A percentile compares a stretch with the other conserved stretches of the same genome.
Conservation (phyloP, 2,888 invertebrate species). For the Aphodius granarius region DNA sequence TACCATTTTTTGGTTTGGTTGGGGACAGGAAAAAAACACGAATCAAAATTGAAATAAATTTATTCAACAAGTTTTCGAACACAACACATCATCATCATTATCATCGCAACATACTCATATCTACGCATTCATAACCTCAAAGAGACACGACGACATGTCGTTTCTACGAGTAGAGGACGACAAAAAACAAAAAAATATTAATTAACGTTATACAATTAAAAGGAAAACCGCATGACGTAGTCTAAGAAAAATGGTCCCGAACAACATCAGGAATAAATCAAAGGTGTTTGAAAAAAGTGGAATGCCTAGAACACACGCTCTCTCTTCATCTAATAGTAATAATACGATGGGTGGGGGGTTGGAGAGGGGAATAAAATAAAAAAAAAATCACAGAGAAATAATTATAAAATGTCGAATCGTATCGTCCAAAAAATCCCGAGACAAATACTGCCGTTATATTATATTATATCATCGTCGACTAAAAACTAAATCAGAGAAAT, state of each 20-base stretch:
- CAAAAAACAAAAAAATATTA: background rate
- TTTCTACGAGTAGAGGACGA: background rate
- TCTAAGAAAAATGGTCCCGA: background rate
- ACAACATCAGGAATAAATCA: background rate
- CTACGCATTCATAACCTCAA: background rate
- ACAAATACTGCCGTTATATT: too few species aligned
- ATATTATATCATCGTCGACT: too few species aligned
- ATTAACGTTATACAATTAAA: slow-evolving; percentile 7
- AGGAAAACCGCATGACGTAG: background rate
- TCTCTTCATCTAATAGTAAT: background rate
- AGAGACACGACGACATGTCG: background rate
- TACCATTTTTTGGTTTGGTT: background rate
- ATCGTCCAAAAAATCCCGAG: too few species aligned
- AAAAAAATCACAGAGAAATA: background rate
- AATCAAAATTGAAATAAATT: slow-evolving; percentile 7
- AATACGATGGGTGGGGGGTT: background rate
- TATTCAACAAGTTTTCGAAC: slow-evolving; percentile 11
- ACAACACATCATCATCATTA: slow-evolving; percentile 1
- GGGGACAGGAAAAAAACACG: background rate
- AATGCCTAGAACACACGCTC: slow-evolving; percentile 8
- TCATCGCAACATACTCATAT: background rate
- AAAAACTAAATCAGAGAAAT: too few species aligned
- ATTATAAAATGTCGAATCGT: background rate
- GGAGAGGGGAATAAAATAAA: background rate
- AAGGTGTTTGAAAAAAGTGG: background rate